A percentile compares a stretch with the other conserved stretches of the same genome.
These are phyloP conservation scores for Agrilus mali DNA, from an alignment of 2,888 invertebrate species.

Conservation along the genomic window DNA sequence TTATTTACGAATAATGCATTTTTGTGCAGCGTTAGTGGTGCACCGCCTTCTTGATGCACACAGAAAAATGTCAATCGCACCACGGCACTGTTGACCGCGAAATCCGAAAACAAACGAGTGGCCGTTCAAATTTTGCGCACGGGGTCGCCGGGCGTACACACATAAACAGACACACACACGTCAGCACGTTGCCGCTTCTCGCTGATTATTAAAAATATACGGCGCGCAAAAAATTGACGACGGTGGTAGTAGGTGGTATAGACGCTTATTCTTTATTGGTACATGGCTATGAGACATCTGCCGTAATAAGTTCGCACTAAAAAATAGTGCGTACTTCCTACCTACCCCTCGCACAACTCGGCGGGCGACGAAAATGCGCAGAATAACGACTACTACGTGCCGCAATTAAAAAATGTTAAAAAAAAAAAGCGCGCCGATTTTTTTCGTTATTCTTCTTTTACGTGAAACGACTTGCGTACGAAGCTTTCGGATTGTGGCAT, in stretches of 20 bases:
- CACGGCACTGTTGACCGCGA: constrained; percentile 27
- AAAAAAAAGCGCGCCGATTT: constrained; percentile 29
- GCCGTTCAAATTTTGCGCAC: constrained; percentile 5
- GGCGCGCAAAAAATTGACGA: constrained; percentile 36
- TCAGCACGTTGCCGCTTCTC: constrained; percentile 29
- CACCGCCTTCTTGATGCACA: constrained; percentile 15
- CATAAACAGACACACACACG: constrained; percentile 18
- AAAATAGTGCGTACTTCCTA: constrained; percentile 50
- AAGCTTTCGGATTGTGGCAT: constrained; percentile 40
- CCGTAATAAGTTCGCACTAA: constrained; percentile 51
- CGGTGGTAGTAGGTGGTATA: constrained; percentile 2
- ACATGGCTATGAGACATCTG: constrained; percentile 49
- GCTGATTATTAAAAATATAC: constrained; percentile 35
- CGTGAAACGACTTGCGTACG: constrained; percentile 19
- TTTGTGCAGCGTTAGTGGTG: constrained; percentile 14
- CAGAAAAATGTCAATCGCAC: constrained; percentile 15
- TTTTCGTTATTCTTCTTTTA: constrained; percentile 12
- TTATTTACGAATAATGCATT: constrained; percentile 15
- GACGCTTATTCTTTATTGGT: constrained; percentile 37
- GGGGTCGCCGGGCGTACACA: constrained; percentile 11
- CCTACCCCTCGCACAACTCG: constrained; percentile 22
- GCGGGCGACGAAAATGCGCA: constrained; percentile 44
- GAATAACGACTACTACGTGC: constrained; percentile 42
- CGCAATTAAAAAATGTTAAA: constrained; percentile 45
- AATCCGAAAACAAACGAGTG: constrained; percentile 21